These are phyloP conservation scores for Dicentrarchus labrax DNA, from an alignment of 2,113 vertebrate genomes.

Conservation along the genomic window DNA sequence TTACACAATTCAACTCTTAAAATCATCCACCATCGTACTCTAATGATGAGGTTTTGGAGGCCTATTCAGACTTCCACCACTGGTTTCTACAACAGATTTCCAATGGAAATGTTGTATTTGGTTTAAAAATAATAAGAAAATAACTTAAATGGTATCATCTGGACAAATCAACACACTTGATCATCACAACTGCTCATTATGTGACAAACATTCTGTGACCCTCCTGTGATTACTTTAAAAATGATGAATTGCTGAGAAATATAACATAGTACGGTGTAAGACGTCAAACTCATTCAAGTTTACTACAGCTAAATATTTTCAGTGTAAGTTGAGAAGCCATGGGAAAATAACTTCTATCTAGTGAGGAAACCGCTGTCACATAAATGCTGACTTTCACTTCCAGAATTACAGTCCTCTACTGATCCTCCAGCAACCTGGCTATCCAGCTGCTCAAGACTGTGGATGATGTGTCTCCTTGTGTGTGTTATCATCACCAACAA, in stretches of 20 bases:
- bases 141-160: background rate
- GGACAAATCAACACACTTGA: background rate
- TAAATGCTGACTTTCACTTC: background rate
- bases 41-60: background rate
- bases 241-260: no score
- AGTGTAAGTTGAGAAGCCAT: background rate
- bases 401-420: background rate
- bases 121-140: background rate
- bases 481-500: background rate
- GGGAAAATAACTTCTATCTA: background rate
- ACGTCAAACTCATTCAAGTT: no score
- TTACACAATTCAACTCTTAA: background rate
- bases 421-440: no score
- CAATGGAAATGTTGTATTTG: background rate
- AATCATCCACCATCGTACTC: background rate
- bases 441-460: no score
- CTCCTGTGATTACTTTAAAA: no score
- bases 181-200: no score
- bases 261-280: no score
- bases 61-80: background rate
- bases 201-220: no score
- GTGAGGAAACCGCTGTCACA: background rate
- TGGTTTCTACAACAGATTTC: background rate
- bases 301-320: background rate
- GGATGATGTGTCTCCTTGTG: background rate